Evolutionary conservation across 2,888 invertebrate genomes (phyloP).

Genomic region (Cheilosia pagana): DNA sequence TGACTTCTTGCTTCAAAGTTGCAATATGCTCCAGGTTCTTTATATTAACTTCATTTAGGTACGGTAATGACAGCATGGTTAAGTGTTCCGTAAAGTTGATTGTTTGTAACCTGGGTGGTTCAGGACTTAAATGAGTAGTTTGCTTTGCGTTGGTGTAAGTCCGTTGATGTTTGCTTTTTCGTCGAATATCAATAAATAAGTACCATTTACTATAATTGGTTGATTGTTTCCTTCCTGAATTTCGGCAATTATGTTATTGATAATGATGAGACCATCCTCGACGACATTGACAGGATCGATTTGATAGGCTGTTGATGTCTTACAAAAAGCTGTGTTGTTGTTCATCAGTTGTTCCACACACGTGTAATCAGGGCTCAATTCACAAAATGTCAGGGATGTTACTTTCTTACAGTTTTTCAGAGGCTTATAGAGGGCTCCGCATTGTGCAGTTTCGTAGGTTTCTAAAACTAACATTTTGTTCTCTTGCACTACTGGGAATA

Average conservation of each 20-base stretch:
- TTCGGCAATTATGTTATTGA: no score
- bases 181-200: no score
- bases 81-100: not conserved
- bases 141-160: no score
- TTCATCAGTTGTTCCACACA: not conserved
- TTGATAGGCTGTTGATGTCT: not conserved
- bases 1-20: not conserved
- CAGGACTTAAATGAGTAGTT: no score
- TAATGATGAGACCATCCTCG: not conserved
- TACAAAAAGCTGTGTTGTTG: slow-evolving; percentile 5
- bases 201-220: no score
- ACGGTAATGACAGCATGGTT: not conserved
- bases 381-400: not conserved
- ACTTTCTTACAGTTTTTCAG: not conserved
- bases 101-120: no score
- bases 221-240: no score
- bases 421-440: not conserved
- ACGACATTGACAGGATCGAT: not conserved
- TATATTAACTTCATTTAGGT: not conserved
- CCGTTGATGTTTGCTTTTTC: no score
- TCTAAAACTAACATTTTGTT: slow-evolving; percentile 5
- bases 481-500: not conserved
- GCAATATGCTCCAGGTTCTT: slow-evolving; percentile 1
- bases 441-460: slow-evolving; percentile 3
- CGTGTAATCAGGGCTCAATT: not conserved